These are phyloP conservation scores for Salpingus planirostris DNA, from an alignment of 2,888 invertebrate species.

Conservation along the genomic window DNA sequence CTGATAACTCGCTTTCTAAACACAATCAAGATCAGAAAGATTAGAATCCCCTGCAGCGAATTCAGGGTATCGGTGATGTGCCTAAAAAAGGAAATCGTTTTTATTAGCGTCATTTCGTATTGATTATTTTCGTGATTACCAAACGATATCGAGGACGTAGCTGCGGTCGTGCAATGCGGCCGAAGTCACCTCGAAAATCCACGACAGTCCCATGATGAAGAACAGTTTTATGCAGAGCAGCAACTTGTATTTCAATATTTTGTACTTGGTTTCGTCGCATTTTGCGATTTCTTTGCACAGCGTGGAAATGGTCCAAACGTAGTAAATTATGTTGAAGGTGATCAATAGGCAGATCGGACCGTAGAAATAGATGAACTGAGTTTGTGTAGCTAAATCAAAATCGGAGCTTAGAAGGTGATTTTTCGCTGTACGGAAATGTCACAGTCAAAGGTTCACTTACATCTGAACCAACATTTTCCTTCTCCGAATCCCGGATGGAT, in stretches of 20 bases:
- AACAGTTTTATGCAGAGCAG: constrained; percentile 56
- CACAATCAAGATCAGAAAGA: constrained; percentile 52
- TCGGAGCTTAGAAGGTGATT: too few relatives aligned
- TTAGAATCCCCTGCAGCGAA: constrained; percentile 51
- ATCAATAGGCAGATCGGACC: constrained; percentile 55
- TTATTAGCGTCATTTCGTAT: too few relatives aligned
- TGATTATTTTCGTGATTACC: too few relatives aligned
- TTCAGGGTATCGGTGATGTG: constrained; percentile 51
- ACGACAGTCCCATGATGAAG: constrained; percentile 61
- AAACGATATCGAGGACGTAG: constrained; percentile 21
- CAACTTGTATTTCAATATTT: constrained; percentile 50
- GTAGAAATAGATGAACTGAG: constrained; percentile 59
- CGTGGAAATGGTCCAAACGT: constrained; percentile 48
- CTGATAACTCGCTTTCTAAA: constrained; percentile 47
- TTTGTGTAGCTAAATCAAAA: constrained; percentile 46
- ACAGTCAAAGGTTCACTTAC: constrained; percentile 36
- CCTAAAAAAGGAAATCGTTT: too few relatives aligned
- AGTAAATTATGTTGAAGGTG: constrained; percentile 48
- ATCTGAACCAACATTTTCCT: constrained; percentile 55
- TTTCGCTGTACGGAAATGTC: constrained; percentile 25
- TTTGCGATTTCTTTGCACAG: constrained; percentile 50
- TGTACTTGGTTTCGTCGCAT: constrained; percentile 45
- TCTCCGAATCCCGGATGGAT: constrained; percentile 42
- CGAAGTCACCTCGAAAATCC: constrained; percentile 60
- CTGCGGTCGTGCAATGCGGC: constrained; percentile 24